These are phyloP conservation scores for Rhyacophila evoluta DNA, from an alignment of 2,888 invertebrate species.

Conservation along the genomic window DNA sequence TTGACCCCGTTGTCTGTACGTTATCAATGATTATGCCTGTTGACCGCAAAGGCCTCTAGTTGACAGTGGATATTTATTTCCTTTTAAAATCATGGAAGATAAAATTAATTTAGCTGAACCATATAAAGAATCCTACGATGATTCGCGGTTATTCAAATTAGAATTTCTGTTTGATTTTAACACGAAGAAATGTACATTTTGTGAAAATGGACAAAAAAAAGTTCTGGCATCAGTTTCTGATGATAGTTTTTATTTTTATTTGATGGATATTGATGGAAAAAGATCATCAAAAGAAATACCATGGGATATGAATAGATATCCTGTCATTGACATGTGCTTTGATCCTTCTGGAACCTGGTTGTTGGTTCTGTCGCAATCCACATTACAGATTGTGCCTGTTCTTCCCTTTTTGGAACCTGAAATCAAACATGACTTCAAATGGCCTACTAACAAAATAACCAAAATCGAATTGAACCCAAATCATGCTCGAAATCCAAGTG, in stretches of 20 bases:
- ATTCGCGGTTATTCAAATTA: constrained; percentile 66
- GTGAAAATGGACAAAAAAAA: constrained; percentile 67
- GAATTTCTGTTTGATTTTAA: constrained; percentile 64
- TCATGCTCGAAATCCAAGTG: constrained; percentile 69
- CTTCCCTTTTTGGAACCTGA: constrained; percentile 66
- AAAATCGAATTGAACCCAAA: constrained; percentile 61
- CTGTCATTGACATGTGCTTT: constrained; percentile 81
- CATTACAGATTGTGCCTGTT: constrained; percentile 67
- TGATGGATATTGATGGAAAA: constrained; percentile 62
- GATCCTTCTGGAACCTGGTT: constrained; percentile 87
- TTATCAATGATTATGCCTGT: neutral
- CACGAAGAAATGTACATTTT: constrained; percentile 63
- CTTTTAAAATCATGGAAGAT: neutral
- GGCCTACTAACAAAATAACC: constrained; percentile 67
- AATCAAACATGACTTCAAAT: constrained; percentile 65
- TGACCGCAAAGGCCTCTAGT: neutral
- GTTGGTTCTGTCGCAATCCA: constrained; percentile 72
- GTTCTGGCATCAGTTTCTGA: constrained; percentile 66
- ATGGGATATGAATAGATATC: constrained; percentile 68
- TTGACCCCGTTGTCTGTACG: neutral
- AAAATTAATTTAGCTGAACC: neutral
- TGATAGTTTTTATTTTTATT: constrained; percentile 64
- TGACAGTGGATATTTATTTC: neutral
- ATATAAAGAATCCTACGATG: constrained; percentile 38
- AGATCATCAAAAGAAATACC: constrained; percentile 56